Base-by-base conservation (phyloP, 2,113 vertebrate genomes). In the Ptyas mucosa region DNA sequence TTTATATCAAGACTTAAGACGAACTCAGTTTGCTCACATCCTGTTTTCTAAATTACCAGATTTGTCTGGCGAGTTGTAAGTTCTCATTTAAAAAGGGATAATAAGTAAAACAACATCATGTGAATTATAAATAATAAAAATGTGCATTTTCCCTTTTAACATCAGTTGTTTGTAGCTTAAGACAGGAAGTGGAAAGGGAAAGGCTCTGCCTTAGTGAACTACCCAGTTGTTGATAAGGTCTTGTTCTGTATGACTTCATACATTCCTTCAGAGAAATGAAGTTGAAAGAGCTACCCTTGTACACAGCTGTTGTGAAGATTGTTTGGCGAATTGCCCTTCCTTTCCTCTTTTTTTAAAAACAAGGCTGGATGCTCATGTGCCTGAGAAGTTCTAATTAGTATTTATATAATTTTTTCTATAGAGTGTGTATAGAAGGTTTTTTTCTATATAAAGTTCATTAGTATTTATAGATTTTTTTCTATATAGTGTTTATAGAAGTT, bases 181-280 rank as follows among this genome's bases (percentile, higher is more conserved):
- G 89, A 8, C 90, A n/a, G 39, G 15, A 85, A 92, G 46, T 92
- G 23, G 92, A 89, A 49, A n/a, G n/a, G 49, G 55, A 86, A 94
- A 89, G 69, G 87, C 90, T 93, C 85, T 94, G 88, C 89, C 91
- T 92, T 55, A 88, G 88, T 57, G 51, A 92, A 81, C 46, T 61
- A 91, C 69, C 90, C 21, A 87, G 23, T 8, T 0, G n/a, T 69
- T 95, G 39, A 54, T 94, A 94, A 92, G 88, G n/a, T 34, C 34
- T 94, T 86, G 29, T 5, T 91, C 55, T 94, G 95, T 46, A 3
- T 94, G 54, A 93, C 87, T 51, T 95, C 89, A 39, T 61, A 3
- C 89, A 91, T 96, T 96, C 88, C 69, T 92, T 92, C 87, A 93
- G 85, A 95, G 87, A 96, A 95, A 90, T 92, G 51, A 52, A 39